Conservation (phyloP, 2,797 vertebrate species). For the Betta splendens region DNA sequence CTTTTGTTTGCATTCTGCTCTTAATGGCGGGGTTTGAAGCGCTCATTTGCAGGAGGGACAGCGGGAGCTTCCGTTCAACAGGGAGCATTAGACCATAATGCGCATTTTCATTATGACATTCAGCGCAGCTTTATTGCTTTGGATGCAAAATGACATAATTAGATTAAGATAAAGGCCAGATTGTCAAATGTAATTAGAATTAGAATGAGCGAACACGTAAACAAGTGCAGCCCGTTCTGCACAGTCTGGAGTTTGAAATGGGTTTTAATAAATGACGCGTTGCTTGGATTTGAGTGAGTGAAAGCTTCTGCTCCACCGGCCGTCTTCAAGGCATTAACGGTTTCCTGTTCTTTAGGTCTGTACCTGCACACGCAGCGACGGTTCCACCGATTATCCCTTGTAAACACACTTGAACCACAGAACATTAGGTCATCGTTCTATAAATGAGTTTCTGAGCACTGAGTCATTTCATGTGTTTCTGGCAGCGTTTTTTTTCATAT, state of each 20-base stretch:
- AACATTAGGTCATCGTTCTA: background rate
- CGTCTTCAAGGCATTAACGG: too few species aligned
- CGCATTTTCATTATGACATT: slow-evolving; percentile 53
- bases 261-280: slow-evolving; percentile 10
- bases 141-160: slow-evolving; percentile 67
- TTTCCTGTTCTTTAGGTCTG: too few species aligned
- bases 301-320: background rate
- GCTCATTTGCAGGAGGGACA: slow-evolving; percentile 23
- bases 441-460: background rate
- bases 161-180: slow-evolving; percentile 66
- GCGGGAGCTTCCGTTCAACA: slow-evolving; percentile 34
- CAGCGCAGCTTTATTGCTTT: slow-evolving; percentile 47
- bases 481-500: too few species aligned
- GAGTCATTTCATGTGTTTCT: too few species aligned
- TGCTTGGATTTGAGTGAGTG: slow-evolving; percentile 11
- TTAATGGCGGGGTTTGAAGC: slow-evolving; percentile 33
- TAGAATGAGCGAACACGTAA: slow-evolving; percentile 48
- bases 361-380: slow-evolving; percentile 11
- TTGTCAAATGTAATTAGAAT: slow-evolving; percentile 65
- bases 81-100: slow-evolving; percentile 38
- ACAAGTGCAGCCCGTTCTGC: slow-evolving; percentile 34
- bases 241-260: slow-evolving; percentile 20
- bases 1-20: background rate
- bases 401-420: slow-evolving; percentile 2
- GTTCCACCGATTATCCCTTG: slow-evolving; percentile 2